Conservation (phyloP, 23 tunicate species). For the Phallusia fumigata region DNA sequence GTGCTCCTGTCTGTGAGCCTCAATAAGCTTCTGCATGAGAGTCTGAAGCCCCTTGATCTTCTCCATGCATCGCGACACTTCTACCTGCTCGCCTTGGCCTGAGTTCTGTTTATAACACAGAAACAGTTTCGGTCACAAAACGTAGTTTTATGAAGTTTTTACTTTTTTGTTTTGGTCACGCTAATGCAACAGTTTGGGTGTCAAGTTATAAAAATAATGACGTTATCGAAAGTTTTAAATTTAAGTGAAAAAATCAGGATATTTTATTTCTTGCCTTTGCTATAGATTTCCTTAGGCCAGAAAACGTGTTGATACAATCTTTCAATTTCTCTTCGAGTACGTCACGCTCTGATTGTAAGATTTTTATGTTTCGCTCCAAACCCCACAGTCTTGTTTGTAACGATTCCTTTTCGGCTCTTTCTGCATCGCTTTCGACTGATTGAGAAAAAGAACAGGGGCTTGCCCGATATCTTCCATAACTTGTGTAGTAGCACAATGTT, state of each 20-base stretch:
- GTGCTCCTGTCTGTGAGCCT: constrained; percentile 88
- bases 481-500: too few relatives aligned
- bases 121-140: too few relatives aligned
- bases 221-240: too few relatives aligned
- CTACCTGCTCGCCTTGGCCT: constrained; percentile 61
- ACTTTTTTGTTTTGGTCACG: too few relatives aligned
- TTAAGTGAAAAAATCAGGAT: too few relatives aligned
- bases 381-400: constrained; percentile 76
- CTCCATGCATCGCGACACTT: constrained; percentile 64
- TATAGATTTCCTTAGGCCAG: constrained; percentile 57
- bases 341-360: constrained; percentile 77
- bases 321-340: constrained; percentile 75
- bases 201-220: too few relatives aligned
- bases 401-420: constrained; percentile 83
- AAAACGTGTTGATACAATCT: constrained; percentile 79
- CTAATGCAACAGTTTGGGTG: too few relatives aligned
- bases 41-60: constrained; percentile 81
- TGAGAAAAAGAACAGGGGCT: not conserved
- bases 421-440: constrained; percentile 72
- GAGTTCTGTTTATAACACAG: constrained; percentile 62
- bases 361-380: constrained; percentile 67
- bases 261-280: constrained; percentile 38
- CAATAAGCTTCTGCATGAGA: constrained; percentile 81
- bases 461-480: too few relatives aligned
- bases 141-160: too few relatives aligned